These are phyloP conservation scores for Xanthia togata DNA, from an alignment of 2,888 invertebrate genomes.

Conservation along the genomic window DNA sequence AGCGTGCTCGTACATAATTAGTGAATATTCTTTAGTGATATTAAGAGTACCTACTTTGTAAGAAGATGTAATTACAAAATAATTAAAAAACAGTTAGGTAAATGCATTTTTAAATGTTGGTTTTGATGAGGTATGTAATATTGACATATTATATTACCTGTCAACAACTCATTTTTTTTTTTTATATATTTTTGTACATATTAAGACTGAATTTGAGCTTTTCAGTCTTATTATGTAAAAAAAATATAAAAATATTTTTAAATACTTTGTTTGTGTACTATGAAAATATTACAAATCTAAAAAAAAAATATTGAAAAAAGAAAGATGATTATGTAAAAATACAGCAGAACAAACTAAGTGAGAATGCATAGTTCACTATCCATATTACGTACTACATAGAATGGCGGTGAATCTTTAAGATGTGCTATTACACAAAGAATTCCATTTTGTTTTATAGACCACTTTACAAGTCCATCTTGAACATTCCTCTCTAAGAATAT, in stretches of 20 bases:
- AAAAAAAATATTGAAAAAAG: too few relatives aligned
- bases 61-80: background rate
- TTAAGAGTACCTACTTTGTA: background rate
- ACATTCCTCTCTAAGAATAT: background rate
- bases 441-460: slow-evolving; percentile 21
- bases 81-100: background rate
- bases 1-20: slow-evolving; percentile 7
- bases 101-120: background rate
- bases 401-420: background rate
- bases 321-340: background rate
- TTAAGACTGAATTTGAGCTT: too few relatives aligned
- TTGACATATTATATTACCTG: background rate
- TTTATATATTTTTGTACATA: too few relatives aligned
- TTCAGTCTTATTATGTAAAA: too few relatives aligned
- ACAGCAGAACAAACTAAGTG: background rate
- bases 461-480: slow-evolving; percentile 19
- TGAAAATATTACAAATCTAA: too few relatives aligned
- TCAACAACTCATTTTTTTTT: too few relatives aligned
- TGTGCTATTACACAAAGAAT: slow-evolving; percentile 1
- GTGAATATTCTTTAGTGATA: background rate
- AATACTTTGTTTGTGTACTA: too few relatives aligned
- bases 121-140: background rate
- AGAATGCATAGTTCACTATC: background rate
- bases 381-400: background rate
- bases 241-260: too few relatives aligned